Base-by-base conservation (phyloP, 2,888 invertebrate species). In the Drosophila lutescens region DNA sequence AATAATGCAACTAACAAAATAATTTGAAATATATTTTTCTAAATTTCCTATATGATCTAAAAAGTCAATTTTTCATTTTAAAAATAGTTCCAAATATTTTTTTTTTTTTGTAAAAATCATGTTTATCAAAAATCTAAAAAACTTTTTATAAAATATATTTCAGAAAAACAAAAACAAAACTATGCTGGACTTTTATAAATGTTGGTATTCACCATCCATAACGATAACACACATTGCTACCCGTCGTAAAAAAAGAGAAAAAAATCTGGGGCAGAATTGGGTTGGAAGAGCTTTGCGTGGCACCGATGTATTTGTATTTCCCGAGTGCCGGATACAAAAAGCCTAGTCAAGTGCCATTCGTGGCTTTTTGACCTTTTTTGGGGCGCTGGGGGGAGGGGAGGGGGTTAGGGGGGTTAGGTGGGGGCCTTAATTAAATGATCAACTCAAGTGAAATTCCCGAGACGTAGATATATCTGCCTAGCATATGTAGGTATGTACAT, bases 381-480 rank as follows among this genome's bases (percentile, higher is more conserved):
- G 34, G 12, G 32, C 4, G 49, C 17, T 2, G 30, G 7, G 26
- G 6, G 26, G 26, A 8, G 30, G 30, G 30, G 30, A 8, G 30
- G 30, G 30, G 30, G 30, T 0, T 2, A 4, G 26, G 26, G 30
- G 30, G 17, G 68, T 8, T n/a, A 17, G 17, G 65, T n/a, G 20
- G 40, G 41, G 50, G 50, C 32, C 58, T 58, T 50, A 51, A 58
- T 58, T 40, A 34, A 58, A 50, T 58, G 49, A 62, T 62, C 57
- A 57, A 57, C 26, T 62, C 47, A 49, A 63, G 49, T 63, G n/a
- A 63, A 58, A 43, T 60, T 58, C 49, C 58, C 57, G 41, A 43
- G 57, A 40, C 49, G 57, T 36, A 58, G 58, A 68, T 67, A 68
- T 67, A 67, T 68, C 46, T 58, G 50, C 34, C 34, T 12, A 12